Evolutionary conservation across 2,888 invertebrate genomes (phyloP).

Genomic region (Lithophane leautieri): DNA sequence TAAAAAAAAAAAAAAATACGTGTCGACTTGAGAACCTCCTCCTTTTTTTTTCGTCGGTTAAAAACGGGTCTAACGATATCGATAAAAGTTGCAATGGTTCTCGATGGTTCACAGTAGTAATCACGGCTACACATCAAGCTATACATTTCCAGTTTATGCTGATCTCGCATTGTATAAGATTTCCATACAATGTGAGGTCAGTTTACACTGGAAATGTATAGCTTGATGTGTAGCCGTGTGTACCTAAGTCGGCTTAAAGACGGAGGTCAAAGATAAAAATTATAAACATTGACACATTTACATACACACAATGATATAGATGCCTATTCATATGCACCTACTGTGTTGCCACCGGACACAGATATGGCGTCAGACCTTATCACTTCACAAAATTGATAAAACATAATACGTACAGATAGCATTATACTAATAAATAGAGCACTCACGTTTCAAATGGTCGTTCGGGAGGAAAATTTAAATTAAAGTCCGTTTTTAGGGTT

Average conservation of each 20-base stretch:
- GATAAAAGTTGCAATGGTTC: too few relatives aligned
- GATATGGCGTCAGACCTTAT: slow-evolving; percentile 46
- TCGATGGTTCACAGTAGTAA: too few relatives aligned
- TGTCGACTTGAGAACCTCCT: too few relatives aligned
- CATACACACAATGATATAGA: background rate
- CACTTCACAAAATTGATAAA: slow-evolving; percentile 40
- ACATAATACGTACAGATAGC: slow-evolving; percentile 1
- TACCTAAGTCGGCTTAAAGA: background rate
- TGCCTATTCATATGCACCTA: background rate
- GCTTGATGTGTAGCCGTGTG: too few relatives aligned
- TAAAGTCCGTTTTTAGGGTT: background rate
- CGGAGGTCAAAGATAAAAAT: slow-evolving; percentile 42
- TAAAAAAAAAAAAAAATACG: too few relatives aligned
- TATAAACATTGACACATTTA: slow-evolving; percentile 34
- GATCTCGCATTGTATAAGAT: too few relatives aligned
- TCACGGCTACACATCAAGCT: too few relatives aligned
- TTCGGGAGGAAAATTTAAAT: slow-evolving; percentile 1
- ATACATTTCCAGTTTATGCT: too few relatives aligned
- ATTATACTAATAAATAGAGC: slow-evolving; percentile 6
- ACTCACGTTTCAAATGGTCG: background rate
- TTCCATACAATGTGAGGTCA: too few relatives aligned
- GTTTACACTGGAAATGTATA: too few relatives aligned
- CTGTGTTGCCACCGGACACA: slow-evolving; percentile 30
- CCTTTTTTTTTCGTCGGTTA: too few relatives aligned
- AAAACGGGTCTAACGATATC: too few relatives aligned